Conservation (phyloP, 2,113 vertebrate genomes). For the Emydocephalus ijimae region DNA sequence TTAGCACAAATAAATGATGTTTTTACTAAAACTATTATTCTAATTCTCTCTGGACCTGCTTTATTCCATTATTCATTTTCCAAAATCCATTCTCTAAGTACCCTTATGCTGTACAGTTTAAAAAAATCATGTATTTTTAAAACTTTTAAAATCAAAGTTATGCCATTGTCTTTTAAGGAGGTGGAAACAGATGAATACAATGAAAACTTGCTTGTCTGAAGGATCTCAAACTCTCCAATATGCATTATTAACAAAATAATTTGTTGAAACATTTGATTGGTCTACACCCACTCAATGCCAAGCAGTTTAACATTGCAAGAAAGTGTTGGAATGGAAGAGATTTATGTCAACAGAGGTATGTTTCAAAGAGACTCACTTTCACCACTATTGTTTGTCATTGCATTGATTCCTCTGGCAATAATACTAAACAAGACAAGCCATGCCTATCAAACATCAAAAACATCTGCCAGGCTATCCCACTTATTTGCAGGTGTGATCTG, state of each 20-base stretch:
- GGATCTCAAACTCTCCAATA: background rate
- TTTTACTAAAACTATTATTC: background rate
- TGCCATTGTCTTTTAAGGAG: background rate
- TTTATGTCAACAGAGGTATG: background rate
- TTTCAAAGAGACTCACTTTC: background rate
- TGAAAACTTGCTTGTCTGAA: background rate
- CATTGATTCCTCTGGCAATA: background rate
- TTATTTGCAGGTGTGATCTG: background rate
- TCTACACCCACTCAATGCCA: background rate
- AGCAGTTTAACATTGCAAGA: background rate
- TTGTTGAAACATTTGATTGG: background rate
- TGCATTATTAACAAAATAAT: background rate
- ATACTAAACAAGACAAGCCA: background rate
- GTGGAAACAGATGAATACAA: background rate
- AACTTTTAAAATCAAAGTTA: background rate
- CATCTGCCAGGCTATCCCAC: background rate
- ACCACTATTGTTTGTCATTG: background rate
- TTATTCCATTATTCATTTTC: background rate
- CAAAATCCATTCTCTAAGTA: background rate
- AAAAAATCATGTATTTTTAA: background rate
- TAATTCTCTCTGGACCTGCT: background rate
- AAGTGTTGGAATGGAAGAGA: background rate
- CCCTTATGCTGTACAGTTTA: background rate
- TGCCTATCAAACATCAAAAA: background rate
- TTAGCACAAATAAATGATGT: background rate